A percentile compares a stretch with the other conserved stretches of the same genome.
phyloP scores from a whole-genome alignment of 2,113 vertebrate species.

The Philantomba maxwellii region DNA sequence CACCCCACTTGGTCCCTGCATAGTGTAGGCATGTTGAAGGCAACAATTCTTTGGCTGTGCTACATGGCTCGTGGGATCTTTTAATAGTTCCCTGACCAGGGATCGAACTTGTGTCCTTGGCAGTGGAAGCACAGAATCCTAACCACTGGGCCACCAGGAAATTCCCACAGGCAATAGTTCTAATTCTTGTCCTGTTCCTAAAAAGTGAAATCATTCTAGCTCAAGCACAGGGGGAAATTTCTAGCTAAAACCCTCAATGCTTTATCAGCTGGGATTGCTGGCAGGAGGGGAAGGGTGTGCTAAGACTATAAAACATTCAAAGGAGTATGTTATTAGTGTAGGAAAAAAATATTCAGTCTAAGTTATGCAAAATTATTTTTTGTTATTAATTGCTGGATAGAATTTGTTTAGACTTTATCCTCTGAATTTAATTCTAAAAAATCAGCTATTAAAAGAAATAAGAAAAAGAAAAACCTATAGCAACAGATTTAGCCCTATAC shows the following conservation, averaged over 20 bases:
- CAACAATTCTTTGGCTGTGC: not conserved
- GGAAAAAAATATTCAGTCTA: not conserved
- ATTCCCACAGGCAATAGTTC: not conserved
- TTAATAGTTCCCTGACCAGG: not conserved
- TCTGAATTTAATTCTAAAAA: not conserved
- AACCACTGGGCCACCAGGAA: not conserved
- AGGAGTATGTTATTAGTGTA: not conserved
- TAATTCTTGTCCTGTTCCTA: not conserved
- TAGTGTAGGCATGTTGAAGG: not conserved
- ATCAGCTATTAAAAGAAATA: not conserved
- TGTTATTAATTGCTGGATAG: not conserved
- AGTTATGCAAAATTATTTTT: not conserved
- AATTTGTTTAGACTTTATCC: not conserved
- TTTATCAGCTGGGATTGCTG: not conserved
- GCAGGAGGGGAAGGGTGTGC: accelerated
- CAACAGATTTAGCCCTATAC: not conserved
- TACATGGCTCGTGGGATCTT: not conserved
- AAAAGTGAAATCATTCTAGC: not conserved
- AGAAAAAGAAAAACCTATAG: not conserved
- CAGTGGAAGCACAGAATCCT: not conserved
- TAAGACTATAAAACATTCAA: not conserved
- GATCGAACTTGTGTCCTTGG: not conserved
- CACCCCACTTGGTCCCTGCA: not conserved
- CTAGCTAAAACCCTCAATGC: not conserved
- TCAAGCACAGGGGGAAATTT: not conserved